Evolutionary conservation across 2,797 vertebrate species (phyloP), one percentile per base, ranked within the genome.

Genomic region (Dryobates pubescens): DNA sequence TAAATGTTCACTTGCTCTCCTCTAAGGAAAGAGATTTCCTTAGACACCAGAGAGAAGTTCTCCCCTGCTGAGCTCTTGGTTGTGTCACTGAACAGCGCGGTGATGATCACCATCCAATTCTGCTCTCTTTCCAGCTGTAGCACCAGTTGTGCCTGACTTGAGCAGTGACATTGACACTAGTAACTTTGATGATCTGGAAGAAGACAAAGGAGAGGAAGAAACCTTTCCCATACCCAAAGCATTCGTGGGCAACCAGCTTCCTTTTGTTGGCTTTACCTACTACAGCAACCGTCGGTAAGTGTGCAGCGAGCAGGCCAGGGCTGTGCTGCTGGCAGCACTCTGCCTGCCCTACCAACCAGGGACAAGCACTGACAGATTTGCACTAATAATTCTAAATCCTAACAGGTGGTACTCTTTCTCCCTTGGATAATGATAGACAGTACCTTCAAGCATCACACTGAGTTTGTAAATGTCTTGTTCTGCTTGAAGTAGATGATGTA

Each of bases 141-240:
- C 99, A 73, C 99, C 99, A 19, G 99, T 99, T 67, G 99, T 99
- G 82, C 99, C 99, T 56, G 99, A 99, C 96, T 98, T 99, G 95
- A 99, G 98, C 97, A 99, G 99, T 93, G 99, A 99, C 95, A 97
- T 98, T 29, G 99, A 99, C 98, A 99, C 99, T 84, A 99, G 99
- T 97, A 99, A 99, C 97, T 99, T 99, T 95, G 99, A 99, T 86
- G 99, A 99, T 94, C 98, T 99, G 29, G 99, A 99, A 96, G 99
- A 99, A 97, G 99, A 99, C 89, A 98, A 98, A 95, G 99, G 99
- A 74, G 99, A 99, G 54, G 99, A 99, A 96, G 99, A 99, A 98
- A 99, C 99, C 32, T 99, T 99, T 96, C 99, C 99, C 69, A 98
- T 99, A 96, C 99, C 99, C 81, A 99, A 99, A 98, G 99, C 99